Percentiles rank a stretch among this genome's conserved stretches.
Evolutionary conservation across 2,113 vertebrate genomes (phyloP).

Genomic region (Riparia riparia): DNA sequence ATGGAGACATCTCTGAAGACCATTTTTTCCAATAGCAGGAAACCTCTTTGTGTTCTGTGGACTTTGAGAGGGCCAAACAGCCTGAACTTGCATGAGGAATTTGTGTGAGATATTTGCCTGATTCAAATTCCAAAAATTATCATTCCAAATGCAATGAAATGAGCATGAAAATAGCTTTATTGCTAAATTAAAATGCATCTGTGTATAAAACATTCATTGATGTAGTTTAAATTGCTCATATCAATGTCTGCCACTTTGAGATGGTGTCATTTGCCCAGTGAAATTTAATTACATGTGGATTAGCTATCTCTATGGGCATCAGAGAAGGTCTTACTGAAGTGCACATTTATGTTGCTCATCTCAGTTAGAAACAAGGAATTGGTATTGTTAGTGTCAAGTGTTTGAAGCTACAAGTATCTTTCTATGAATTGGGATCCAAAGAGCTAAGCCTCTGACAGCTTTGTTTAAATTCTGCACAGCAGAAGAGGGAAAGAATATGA

Average conservation of each 20-base stretch:
- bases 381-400: neutral
- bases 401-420: neutral
- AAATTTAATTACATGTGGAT: neutral
- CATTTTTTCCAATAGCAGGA: neutral
- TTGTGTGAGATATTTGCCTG: neutral
- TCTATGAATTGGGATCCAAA: neutral
- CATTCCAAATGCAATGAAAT: neutral
- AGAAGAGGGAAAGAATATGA: neutral
- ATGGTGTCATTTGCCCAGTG: neutral
- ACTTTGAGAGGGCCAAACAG: too few relatives aligned
- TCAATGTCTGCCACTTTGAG: neutral
- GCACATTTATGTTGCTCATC: neutral
- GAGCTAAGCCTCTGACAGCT: neutral
- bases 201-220: neutral
- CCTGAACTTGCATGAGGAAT: neutral
- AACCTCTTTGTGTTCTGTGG: neutral
- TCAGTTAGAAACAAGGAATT: neutral
- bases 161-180: neutral
- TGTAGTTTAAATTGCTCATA: neutral
- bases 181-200: neutral
- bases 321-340: neutral
- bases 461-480: neutral
- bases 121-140: neutral
- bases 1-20: neutral
- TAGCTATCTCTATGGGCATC: neutral